Conservation (phyloP, 2,888 invertebrate genomes). For the Platycheirus albimanus region DNA sequence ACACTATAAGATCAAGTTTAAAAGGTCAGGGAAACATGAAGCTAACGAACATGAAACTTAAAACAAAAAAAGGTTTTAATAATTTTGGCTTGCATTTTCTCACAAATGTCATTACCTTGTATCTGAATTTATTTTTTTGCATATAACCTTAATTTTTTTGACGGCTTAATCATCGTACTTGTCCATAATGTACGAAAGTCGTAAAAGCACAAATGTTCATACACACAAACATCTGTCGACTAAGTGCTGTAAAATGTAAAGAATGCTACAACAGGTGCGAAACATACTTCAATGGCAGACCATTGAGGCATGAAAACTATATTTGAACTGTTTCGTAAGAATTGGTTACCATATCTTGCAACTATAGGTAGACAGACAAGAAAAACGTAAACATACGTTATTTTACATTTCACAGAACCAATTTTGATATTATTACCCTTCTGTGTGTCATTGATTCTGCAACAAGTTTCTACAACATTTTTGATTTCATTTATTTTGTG, state of each 20-base stretch:
- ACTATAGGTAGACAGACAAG: conserved; percentile 38
- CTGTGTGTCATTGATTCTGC: conserved; percentile 6
- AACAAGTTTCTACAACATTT: conserved; percentile 35
- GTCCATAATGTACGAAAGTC: neutral
- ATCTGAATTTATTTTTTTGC: conserved; percentile 24
- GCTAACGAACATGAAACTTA: neutral
- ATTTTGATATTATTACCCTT: neutral
- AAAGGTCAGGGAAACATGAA: conserved; percentile 43
- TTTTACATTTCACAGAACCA: conserved; percentile 7
- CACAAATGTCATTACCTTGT: conserved; percentile 40
- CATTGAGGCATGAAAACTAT: neutral
- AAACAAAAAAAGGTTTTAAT: neutral
- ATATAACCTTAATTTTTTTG: no score
- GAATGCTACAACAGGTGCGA: conserved; percentile 47
- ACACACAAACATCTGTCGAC: neutral
- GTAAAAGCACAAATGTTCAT: neutral
- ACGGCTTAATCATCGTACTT: no score
- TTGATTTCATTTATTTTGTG: neutral
- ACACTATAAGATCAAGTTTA: conserved; percentile 54
- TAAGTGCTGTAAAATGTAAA: neutral
- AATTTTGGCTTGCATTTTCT: conserved; percentile 5
- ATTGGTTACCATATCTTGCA: conserved; percentile 40
- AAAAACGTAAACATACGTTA: neutral
- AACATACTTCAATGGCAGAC: conserved; percentile 41
- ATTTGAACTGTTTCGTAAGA: conserved; percentile 38